Base-by-base conservation (phyloP, 2,888 invertebrate species). In the Oithona nana region DNA sequence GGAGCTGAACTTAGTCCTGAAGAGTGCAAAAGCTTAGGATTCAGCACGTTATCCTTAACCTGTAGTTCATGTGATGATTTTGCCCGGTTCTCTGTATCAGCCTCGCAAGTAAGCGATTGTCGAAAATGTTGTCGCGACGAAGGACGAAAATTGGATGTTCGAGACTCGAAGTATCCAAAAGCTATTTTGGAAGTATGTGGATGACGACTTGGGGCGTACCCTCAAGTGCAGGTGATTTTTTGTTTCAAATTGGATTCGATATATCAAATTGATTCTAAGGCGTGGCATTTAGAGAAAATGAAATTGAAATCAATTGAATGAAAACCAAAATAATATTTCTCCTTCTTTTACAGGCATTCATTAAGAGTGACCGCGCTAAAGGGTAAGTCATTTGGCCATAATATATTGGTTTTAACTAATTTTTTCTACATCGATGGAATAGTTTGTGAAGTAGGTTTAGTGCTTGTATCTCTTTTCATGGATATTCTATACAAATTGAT, bases 121-220 rank as follows among this genome's bases (percentile, higher is more conserved):
- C 79, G 80, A 64, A 81, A 84, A 72, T 90, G 90, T 70, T 89
- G 89, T 71, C 81, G 84, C 65, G 79, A 80, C 67, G 86, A 89
- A 70, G 81, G 83, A 66, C 76, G 77, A 50, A 78, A 79, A 4
- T 78, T 80, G 1, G 78, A 78, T 13, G n/a, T n/a, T n/a, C n/a
- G n/a, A n/a, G 70, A 73, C 1, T 84, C 84, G 75, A 83, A 83
- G 64, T 97, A 90, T 73, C 86, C 93, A 0, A 86, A 83, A 71
- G 97, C 94, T 0, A 81, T 89, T 64, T 76, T 98, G 51, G 92
- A 94, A 79, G 93, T 97, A 4, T 98, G 97, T 72, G 93, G 93
- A 59, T 98, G 97, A 75, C 97, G 97, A 78, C 92, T 97, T 77
- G 90, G 92, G 64, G 55, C 61, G 61, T 61, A 54, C 28, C 55